Evolutionary conservation across 1,140 invertebrate genomes (phyloP).

Genomic region (Lucilia sericata): DNA sequence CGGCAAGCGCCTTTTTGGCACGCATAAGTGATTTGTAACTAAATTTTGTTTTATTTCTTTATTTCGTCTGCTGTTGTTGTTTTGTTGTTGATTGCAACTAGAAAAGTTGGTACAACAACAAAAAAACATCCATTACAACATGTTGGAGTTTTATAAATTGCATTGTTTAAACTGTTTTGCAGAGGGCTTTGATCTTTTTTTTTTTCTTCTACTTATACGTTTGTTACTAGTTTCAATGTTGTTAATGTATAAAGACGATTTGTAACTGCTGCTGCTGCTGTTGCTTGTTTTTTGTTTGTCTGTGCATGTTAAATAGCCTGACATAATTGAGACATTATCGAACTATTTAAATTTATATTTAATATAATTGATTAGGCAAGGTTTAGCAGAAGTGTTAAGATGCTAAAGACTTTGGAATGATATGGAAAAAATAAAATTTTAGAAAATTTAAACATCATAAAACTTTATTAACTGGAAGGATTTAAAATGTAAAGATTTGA

Average conservation of each 20-base stretch:
- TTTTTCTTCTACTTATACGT: not conserved
- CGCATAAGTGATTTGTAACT: conserved; percentile 43
- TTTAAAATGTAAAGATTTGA: too few species aligned
- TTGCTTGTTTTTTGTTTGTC: not conserved
- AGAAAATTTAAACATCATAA: too few species aligned
- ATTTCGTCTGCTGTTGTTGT: not conserved
- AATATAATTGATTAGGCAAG: conserved; percentile 37
- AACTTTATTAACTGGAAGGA: too few species aligned
- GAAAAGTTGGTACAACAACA: not conserved
- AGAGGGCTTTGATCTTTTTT: not conserved
- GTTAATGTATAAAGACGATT: too few species aligned
- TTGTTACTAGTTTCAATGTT: not conserved
- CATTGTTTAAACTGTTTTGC: conserved; percentile 14
- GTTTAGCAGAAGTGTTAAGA: not conserved
- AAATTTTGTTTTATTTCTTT: conserved; percentile 39
- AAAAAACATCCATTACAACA: not conserved
- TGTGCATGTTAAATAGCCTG: conserved; percentile 31
- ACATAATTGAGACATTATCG: conserved; percentile 44
- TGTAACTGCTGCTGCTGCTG: not conserved
- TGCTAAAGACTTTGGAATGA: too few species aligned
- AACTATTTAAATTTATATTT: conserved; percentile 43
- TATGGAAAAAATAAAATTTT: too few species aligned
- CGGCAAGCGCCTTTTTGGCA: conserved; percentile 38
- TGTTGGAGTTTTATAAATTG: conserved; percentile 25
- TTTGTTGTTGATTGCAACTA: not conserved